Base-by-base conservation (phyloP, 2,888 invertebrate species). In the Corythucha ciliata region DNA sequence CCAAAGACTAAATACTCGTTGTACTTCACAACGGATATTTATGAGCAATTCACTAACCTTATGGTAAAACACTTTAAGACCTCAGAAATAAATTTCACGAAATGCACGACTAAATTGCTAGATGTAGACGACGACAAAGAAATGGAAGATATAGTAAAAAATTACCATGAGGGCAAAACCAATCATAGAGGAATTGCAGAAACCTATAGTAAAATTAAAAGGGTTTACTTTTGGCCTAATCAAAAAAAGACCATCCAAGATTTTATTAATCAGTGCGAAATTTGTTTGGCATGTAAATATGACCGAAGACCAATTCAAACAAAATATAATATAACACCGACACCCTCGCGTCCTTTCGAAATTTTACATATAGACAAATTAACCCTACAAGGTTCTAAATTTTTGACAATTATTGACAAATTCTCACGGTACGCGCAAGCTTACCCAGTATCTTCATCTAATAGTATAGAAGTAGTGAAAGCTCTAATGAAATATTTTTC, bases 181-280 rank as follows among this genome's bases (percentile, higher is more conserved):
- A 36, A 34, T 26, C 51, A 46, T 24, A 18, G 42, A 7, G 49
- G 49, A 8, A 49, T 40, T n/a, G 26, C 29, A 5, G 49, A 49
- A 49, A 48, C 48, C 2, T 24, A 39, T 18, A 20, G 26, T 18
- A 29, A 39, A 12, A 14, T 48, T 3, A 24, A 37, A 6, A 7
- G 48, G 14, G 21, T 18, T 1, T 63, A 61, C 34, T 63, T 59
- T 48, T 65, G 64, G 64, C 63, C 63, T 2, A 56, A 56, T 10
- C 59, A 62, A 59, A 27, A 44, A 3, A 18, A 22, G 2, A 22
- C 64, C n/a, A 55, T 63, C 1, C 41, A 48, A 1, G 40, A 37
- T 1, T 65, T 59, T 41, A 59, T 65, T 1, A 37, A 46, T 2
- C 46, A 32, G 0, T 65, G 64, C 46, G 22, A 21, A 2, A 33